phyloP scores from a whole-genome alignment of 2,113 vertebrate genomes.

The Melanotaenia duboulayi region DNA sequence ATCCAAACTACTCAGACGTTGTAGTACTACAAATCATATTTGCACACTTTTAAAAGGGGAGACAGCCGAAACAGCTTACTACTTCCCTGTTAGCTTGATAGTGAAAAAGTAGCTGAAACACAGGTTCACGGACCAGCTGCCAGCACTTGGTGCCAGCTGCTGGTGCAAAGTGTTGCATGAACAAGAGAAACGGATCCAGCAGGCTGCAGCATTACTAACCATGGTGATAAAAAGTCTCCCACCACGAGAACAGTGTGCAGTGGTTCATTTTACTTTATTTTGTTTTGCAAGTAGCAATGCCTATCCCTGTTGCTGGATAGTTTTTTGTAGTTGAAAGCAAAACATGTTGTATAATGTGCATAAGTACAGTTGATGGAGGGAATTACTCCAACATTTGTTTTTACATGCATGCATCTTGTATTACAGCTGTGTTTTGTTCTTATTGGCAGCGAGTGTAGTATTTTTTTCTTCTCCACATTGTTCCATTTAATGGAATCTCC shows the following conservation, averaged over 20 bases:
- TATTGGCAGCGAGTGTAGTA: too few relatives aligned
- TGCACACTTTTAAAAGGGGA: neutral
- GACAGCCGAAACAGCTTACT: constrained; percentile 17
- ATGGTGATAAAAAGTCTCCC: constrained; percentile 34
- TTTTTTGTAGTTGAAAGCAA: neutral
- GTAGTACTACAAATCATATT: neutral
- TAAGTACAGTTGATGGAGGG: neutral
- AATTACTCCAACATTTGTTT: too few relatives aligned
- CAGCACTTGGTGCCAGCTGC: constrained; percentile 37
- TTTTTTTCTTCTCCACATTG: neutral
- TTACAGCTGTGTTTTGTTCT: neutral
- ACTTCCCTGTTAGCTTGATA: constrained; percentile 38
- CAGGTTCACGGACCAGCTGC: constrained; percentile 48
- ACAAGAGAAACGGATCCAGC: constrained; percentile 41
- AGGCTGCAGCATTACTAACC: constrained; percentile 35
- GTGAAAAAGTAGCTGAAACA: constrained; percentile 48
- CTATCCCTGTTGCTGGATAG: neutral
- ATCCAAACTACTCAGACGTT: neutral
- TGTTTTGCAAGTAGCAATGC: neutral
- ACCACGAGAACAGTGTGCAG: constrained; percentile 38
- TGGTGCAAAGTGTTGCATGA: constrained; percentile 41
- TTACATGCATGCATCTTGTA: too few relatives aligned
- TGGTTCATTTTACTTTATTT: constrained; percentile 20
- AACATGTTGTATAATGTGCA: neutral
- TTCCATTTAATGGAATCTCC: too few relatives aligned